Conservation (phyloP, 2,113 vertebrate genomes). For the Cynoglossus semilaevis region DNA sequence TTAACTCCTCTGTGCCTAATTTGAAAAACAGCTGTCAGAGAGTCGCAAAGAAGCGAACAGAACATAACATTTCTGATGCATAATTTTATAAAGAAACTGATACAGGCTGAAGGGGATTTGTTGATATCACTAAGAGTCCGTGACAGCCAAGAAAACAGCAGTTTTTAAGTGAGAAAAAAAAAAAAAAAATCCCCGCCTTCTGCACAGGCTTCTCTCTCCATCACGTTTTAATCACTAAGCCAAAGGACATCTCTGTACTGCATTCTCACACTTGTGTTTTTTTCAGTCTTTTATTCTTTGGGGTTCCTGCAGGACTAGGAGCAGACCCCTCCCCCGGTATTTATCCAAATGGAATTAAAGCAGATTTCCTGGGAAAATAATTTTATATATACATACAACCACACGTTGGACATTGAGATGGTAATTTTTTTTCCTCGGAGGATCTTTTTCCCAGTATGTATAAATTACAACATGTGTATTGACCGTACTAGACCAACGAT, state of each 20-base stretch:
- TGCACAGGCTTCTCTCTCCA: conserved; percentile 40
- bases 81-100: conserved; percentile 43
- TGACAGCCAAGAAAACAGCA: conserved; percentile 53
- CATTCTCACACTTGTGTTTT: conserved; percentile 50
- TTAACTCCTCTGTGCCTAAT: conserved; percentile 15
- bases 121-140: conserved; percentile 41
- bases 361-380: too few species aligned
- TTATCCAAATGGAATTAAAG: too few species aligned
- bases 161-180: conserved; percentile 43
- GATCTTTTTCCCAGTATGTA: too few species aligned
- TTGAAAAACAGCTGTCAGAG: conserved; percentile 38
- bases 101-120: conserved; percentile 36
- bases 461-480: too few species aligned
- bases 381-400: too few species aligned
- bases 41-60: conserved; percentile 27
- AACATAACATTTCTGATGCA: conserved; percentile 45
- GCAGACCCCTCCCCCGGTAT: conserved; percentile 8
- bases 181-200: conserved; percentile 22
- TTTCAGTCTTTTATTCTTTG: conserved; percentile 37
- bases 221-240: conserved; percentile 64
- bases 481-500: too few species aligned
- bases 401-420: too few species aligned
- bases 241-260: conserved; percentile 44
- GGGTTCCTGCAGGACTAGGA: conserved; percentile 42
- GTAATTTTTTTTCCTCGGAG: too few species aligned